Percentiles rank a stretch among this genome's conserved stretches.
Conservation (phyloP, 2,113 vertebrate species). For the Tapirus terrestris region DNA sequence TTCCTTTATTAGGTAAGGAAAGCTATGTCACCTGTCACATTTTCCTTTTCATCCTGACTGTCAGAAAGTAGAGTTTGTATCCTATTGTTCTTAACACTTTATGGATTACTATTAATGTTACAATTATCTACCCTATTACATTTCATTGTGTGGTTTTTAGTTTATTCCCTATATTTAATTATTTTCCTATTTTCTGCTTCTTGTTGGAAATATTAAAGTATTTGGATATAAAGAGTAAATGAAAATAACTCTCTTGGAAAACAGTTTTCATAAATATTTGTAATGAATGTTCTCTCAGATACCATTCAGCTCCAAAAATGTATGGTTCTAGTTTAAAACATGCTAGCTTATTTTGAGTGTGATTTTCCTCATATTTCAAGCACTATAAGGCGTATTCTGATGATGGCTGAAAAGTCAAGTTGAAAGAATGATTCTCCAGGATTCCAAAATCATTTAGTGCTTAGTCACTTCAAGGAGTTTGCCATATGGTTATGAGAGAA, state of each 20-base stretch:
- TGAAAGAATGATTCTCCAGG: not conserved
- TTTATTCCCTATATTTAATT: not conserved
- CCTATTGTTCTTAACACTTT: not conserved
- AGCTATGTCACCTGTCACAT: not conserved
- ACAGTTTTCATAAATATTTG: not conserved
- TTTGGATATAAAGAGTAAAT: not conserved
- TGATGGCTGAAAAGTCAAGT: not conserved
- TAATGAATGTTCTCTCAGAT: not conserved
- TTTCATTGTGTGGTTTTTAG: not conserved
- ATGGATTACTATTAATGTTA: not conserved
- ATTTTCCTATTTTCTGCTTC: not conserved
- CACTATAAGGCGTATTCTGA: not conserved
- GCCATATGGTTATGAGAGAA: not conserved
- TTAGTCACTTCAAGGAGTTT: not conserved
- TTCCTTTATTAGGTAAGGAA: not conserved
- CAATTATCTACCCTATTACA: not conserved
- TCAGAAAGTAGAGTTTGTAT: not conserved
- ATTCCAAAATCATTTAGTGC: not conserved
- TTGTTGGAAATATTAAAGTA: not conserved
- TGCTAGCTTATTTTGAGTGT: not conserved
- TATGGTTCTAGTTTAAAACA: not conserved
- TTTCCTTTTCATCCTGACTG: not conserved
- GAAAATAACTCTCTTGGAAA: not conserved
- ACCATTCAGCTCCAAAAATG: not conserved
- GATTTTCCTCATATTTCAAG: not conserved